These are phyloP conservation scores for Apistogramma diplotaenia DNA, from an alignment of 2,113 vertebrate genomes.

Conservation along the genomic window DNA sequence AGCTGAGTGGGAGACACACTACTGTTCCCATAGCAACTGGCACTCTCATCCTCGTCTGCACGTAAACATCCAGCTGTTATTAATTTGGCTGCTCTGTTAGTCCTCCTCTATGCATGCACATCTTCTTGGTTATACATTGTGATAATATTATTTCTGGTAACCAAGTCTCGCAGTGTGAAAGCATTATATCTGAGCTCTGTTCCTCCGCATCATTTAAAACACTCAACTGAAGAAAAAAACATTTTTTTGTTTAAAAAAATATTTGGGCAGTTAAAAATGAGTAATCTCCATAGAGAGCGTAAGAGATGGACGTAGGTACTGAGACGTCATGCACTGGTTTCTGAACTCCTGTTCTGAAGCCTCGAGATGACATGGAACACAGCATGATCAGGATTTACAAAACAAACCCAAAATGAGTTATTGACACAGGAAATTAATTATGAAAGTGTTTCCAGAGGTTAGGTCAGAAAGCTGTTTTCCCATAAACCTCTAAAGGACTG, in stretches of 20 bases:
- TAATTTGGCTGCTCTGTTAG: slow-evolving; percentile 35
- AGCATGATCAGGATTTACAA: too few species aligned
- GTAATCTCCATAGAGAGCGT: background rate
- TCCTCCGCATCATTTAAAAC: background rate
- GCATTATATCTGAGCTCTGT: background rate
- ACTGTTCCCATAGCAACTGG: slow-evolving; percentile 70
- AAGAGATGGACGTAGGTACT: background rate
- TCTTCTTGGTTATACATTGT: slow-evolving; percentile 4
- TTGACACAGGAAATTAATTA: background rate
- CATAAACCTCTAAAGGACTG: background rate
- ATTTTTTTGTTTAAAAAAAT: background rate
- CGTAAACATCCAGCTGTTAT: slow-evolving; percentile 60
- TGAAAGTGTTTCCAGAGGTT: background rate
- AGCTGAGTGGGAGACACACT: slow-evolving; percentile 60
- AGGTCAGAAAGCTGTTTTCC: background rate
- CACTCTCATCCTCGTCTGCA: slow-evolving; percentile 26
- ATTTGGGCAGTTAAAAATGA: background rate
- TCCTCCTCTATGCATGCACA: slow-evolving; percentile 30
- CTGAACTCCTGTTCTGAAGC: background rate
- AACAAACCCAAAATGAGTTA: background rate
- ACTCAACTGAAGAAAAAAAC: background rate
- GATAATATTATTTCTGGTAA: slow-evolving; percentile 7
- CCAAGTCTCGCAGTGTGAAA: background rate
- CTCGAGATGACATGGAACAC: background rate
- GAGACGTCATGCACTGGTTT: background rate